Conservation (phyloP, 2,113 vertebrate species). For the Pagrus major region DNA sequence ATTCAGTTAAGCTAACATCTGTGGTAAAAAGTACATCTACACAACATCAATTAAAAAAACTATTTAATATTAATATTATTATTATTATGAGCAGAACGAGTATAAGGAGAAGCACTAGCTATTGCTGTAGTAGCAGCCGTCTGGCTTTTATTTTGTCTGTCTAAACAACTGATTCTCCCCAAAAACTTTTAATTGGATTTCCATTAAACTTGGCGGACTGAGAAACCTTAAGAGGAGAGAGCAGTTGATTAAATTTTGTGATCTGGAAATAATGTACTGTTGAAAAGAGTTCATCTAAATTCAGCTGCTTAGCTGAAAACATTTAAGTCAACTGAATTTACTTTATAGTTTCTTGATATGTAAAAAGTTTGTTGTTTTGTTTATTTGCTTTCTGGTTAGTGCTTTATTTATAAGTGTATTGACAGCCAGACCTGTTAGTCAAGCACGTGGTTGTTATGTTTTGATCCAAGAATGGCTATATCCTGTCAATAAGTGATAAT, state of each 20-base stretch:
- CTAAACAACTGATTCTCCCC: neutral
- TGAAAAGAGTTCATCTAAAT: conserved; percentile 2
- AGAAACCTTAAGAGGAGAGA: conserved; percentile 13
- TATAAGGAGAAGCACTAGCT: neutral
- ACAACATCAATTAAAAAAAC: neutral
- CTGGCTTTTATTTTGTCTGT: conserved; percentile 17
- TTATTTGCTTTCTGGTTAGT: neutral
- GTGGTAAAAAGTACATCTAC: too few species aligned
- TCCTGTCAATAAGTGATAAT: neutral
- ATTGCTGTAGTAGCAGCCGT: neutral
- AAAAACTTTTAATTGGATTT: conserved; percentile 45
- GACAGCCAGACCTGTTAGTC: neutral
- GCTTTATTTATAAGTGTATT: neutral
- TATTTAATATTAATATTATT: neutral
- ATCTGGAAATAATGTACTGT: conserved; percentile 4
- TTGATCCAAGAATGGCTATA: neutral
- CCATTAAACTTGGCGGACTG: conserved; percentile 13
- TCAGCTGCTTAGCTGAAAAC: neutral
- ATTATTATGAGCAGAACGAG: too few species aligned
- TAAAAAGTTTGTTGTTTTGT: neutral
- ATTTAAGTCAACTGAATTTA: neutral
- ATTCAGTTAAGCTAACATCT: neutral
- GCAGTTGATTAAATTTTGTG: conserved; percentile 20
- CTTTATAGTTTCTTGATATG: neutral
- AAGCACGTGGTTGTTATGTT: neutral